Evolutionary conservation across 2,888 invertebrate genomes (phyloP).

Genomic region (Chaetoderma sp.): DNA sequence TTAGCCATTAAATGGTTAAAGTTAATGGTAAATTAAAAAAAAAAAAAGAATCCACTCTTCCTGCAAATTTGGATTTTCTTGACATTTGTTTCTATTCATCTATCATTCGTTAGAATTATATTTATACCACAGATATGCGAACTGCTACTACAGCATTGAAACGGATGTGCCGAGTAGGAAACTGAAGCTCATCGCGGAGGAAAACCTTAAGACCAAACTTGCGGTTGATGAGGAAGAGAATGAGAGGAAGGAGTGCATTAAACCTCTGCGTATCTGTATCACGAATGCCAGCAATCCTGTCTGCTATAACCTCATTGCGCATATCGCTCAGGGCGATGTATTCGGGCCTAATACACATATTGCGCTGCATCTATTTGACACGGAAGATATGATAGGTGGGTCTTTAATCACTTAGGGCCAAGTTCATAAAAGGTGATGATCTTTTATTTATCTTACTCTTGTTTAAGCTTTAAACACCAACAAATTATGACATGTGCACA

Average conservation of each 20-base stretch:
- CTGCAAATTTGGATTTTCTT: too few species aligned
- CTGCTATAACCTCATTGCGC: constrained; percentile 52
- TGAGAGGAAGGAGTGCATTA: constrained; percentile 43
- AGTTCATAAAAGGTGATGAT: too few species aligned
- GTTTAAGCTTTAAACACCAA: too few species aligned
- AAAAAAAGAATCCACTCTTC: too few species aligned
- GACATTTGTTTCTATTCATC: too few species aligned
- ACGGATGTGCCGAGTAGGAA: constrained; percentile 58
- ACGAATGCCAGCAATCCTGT: constrained; percentile 58
- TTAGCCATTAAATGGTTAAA: too few species aligned
- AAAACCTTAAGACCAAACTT: constrained; percentile 57
- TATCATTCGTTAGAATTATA: too few species aligned
- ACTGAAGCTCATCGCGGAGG: constrained; percentile 58
- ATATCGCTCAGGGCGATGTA: constrained; percentile 57
- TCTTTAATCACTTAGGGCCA: too few species aligned
- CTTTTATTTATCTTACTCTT: too few species aligned
- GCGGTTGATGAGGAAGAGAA: constrained; percentile 56
- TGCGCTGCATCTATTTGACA: constrained; percentile 53
- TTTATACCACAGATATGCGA: too few species aligned
- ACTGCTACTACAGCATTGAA: constrained; percentile 66
- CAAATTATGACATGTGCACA: too few species aligned
- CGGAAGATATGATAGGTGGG: constrained; percentile 31
- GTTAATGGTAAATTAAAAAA: too few species aligned
- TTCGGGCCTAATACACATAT: constrained; percentile 58
- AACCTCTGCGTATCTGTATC: constrained; percentile 62